A percentile compares a stretch with the other conserved stretches of the same genome.
Conservation (phyloP, 2,113 vertebrate genomes). For the Syrrhaptes paradoxus region DNA sequence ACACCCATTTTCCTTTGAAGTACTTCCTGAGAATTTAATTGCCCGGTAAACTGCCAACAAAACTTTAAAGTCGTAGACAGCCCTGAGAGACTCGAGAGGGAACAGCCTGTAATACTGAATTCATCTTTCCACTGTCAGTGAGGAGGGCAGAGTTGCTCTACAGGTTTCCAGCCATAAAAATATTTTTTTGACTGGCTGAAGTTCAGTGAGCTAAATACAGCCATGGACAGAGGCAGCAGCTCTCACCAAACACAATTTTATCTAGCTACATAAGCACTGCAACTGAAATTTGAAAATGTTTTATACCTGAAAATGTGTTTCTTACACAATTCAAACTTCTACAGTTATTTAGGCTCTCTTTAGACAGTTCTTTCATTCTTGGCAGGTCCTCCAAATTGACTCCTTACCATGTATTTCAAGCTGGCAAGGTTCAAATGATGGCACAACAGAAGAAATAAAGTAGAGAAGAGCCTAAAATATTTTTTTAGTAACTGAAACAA, state of each 20-base stretch:
- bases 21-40: constrained; percentile 39
- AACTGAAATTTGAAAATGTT: background rate
- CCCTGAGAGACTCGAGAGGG: background rate
- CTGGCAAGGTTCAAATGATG: background rate
- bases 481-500: background rate
- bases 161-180: background rate
- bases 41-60: constrained; percentile 12
- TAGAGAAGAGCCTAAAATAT: background rate
- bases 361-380: background rate
- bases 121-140: background rate
- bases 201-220: background rate
- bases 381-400: background rate
- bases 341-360: background rate
- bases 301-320: background rate
- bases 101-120: background rate
- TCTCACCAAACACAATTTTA: background rate
- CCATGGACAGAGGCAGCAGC: background rate
- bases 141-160: background rate
- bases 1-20: constrained; percentile 11
- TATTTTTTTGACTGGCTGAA: background rate
- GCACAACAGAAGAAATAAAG: background rate
- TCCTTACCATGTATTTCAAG: background rate
- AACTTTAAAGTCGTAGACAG: background rate
- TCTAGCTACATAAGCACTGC: background rate
- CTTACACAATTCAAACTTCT: background rate